Conservation (phyloP, 2,797 vertebrate genomes). For the Heteromormyrus szaboi region DNA sequence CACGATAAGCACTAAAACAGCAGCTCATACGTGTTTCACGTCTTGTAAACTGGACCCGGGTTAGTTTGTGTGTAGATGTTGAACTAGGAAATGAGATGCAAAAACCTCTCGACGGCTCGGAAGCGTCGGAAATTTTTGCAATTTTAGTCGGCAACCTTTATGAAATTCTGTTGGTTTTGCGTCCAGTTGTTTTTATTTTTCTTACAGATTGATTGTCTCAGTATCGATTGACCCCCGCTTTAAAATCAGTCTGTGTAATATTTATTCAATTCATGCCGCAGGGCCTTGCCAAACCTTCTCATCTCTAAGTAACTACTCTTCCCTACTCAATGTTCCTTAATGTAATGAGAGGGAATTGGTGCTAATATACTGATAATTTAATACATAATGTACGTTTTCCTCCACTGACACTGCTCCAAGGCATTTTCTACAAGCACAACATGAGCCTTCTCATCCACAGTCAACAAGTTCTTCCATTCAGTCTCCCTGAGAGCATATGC, state of each 20-base stretch:
- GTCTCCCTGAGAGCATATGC: not conserved
- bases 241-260: constrained; percentile 39
- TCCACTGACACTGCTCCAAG: constrained; percentile 50
- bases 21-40: not conserved
- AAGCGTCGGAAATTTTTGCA: not conserved
- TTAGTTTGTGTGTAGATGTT: not conserved
- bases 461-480: not conserved
- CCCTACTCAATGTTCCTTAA: constrained; percentile 65
- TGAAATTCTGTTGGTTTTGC: constrained; percentile 30
- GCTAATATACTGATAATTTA: constrained; percentile 77
- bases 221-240: constrained; percentile 32
- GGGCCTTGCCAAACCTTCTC: constrained; percentile 53
- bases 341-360: constrained; percentile 73
- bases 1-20: not conserved
- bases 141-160: not conserved
- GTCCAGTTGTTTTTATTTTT: constrained; percentile 34
- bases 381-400: constrained; percentile 59
- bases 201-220: constrained; percentile 51
- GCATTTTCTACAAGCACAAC: constrained; percentile 51
- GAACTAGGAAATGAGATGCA: not conserved
- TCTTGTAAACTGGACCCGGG: not conserved
- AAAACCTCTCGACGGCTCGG: not conserved
- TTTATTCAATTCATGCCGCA: constrained; percentile 48
- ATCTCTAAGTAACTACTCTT: constrained; percentile 52
- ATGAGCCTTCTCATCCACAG: not conserved